Evolutionary conservation across 2,888 invertebrate species (phyloP), one percentile per base, ranked within the genome.

Genomic region (Parnassius glacialis): DNA sequence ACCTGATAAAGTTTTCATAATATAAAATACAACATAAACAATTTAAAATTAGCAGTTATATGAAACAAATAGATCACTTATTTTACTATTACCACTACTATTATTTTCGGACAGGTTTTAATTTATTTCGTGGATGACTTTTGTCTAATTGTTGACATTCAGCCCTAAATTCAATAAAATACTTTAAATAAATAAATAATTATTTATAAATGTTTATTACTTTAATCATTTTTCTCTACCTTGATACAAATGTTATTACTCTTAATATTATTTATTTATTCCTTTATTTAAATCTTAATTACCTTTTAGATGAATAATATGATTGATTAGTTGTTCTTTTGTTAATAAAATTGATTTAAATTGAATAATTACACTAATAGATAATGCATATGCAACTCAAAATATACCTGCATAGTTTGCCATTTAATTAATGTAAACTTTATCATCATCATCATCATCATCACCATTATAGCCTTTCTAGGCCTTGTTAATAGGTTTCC

Each of bases 311-410:
- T 52, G 57, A 47, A 41, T 47, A 50, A 12, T 43, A 11, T 42
- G 42, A 34, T 57, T 53, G 48, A 62, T 62, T 53, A 53, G 57
- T 62, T 62, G 50, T 43, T 48, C 25, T 57, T 53, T 62, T 57
- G 57, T 57, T 52, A 41, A 56, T 44, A 61, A 52, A 61, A 57
- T 41, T 11, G 51, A 61, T 55, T 53, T 44, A 56, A 56, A 44
- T 51, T 45, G 41, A 34, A 52, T 61, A 51, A 51, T 52, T 47
- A 62, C 3, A 10, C 13, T 43, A 42, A 50, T 25, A 59, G 53
- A 48, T 2, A 20, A 20, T 20, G 20, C 20, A 20, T 20, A 20
- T 20, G 20, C 20, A 20, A 45, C 10, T 45, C 45, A 12, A 12
- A 45, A 50, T 12, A 10, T 1, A 12, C 11, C 13, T 16, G 13